Base-by-base conservation (phyloP, 2,888 invertebrate species). In the Tuberolachnus salignus region DNA sequence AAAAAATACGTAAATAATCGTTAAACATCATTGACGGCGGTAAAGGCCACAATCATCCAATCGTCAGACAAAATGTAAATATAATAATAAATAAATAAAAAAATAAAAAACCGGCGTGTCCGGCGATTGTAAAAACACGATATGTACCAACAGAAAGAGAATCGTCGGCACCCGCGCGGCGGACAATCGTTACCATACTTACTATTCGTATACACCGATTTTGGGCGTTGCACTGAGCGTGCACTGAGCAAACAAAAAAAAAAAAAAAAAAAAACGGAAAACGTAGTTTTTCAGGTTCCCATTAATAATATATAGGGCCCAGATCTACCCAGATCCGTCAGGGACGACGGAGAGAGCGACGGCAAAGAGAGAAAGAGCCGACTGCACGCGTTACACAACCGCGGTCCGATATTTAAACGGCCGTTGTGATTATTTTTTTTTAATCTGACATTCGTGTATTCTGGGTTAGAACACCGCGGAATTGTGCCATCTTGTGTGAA, bases 361-460 rank as follows among this genome's bases (percentile, higher is more conserved):
- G n/a, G n/a, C n/a, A n/a, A n/a, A 46, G 10, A 46, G 46, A 46
- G 46, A 46, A 1, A 6, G 10, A 3, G 10, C 11, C 16, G 16
- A 3, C 63, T 3, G 21, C 13, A 19, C 2, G 6, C 19, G 14
- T 44, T 44, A 19, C 19, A 26, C 23, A 14, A 42, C 10, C 42
- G n/a, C 3, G 8, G 9, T 44, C 19, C 23, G 13, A 42, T 61
- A 34, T 44, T n/a, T 42, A 49, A 67, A 67, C 26, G 49, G 23
- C n/a, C 19, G 63, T 61, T 42, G 1, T 26, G 49, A 23, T 26
- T 66, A 49, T 63, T 8, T 63, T 19, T 44, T 57, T 55, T 59
- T 55, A 57, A 71, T 71, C 34, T 57, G 71, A 55, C 57, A 71
- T 71, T 71, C 59, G 57, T 71, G 59, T 71, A 46, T 71, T 44